Evolutionary conservation across 2,797 vertebrate genomes (phyloP).

Genomic region (Eurystomus glaucurus): DNA sequence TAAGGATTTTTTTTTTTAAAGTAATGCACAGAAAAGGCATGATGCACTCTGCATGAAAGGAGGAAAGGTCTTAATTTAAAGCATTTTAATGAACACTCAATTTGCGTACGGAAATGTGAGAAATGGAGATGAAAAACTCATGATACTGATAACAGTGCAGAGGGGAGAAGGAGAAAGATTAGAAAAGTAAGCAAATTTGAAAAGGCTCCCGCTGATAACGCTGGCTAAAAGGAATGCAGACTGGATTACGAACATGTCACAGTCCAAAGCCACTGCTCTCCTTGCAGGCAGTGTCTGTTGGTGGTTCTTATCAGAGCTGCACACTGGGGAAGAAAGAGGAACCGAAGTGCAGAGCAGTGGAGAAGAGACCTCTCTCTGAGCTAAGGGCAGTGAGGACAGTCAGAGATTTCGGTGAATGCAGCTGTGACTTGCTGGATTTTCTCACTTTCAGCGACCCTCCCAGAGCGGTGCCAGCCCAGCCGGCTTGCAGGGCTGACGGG

Average conservation of each 20-base stretch:
- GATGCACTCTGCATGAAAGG: conserved; percentile 38
- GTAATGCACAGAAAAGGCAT: conserved; percentile 40
- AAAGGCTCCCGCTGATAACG: conserved; percentile 38
- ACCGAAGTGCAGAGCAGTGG: neutral
- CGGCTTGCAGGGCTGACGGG: accelerated
- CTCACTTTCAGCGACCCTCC: accelerated
- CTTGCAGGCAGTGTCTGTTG: neutral
- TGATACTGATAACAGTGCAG: conserved; percentile 9
- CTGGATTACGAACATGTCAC: neutral
- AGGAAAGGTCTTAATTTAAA: conserved; percentile 79
- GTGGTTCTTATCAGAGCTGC: neutral
- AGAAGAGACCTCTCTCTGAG: neutral
- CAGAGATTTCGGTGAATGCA: accelerated
- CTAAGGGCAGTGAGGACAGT: neutral
- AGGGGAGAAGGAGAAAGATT: conserved; percentile 35
- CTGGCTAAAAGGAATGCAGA: neutral
- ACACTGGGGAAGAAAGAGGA: neutral
- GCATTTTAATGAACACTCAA: conserved; percentile 76
- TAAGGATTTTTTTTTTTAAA: conserved; percentile 72
- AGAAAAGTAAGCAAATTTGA: conserved; percentile 63
- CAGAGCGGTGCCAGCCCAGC: neutral
- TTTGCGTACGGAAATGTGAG: conserved; percentile 56
- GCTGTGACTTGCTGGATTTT: neutral
- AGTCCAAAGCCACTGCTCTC: neutral
- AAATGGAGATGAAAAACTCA: conserved; percentile 42